Evolutionary conservation across 2,797 vertebrate genomes (phyloP).

Genomic region (Lateolabrax maculatus): DNA sequence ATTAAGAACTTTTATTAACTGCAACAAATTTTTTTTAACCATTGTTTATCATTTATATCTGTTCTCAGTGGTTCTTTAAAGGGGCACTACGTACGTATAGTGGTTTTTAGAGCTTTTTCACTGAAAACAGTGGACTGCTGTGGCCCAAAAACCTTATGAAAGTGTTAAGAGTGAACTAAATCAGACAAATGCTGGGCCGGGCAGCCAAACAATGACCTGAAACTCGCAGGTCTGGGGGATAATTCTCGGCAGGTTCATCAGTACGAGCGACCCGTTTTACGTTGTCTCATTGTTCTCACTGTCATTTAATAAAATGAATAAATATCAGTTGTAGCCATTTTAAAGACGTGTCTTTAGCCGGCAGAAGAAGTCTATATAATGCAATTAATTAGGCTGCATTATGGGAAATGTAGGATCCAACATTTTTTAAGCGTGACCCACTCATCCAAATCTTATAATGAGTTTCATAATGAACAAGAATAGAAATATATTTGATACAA

Average conservation of each 20-base stretch:
- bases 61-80: neutral
- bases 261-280: neutral
- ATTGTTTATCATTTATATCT: neutral
- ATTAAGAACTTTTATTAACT: conserved; percentile 13
- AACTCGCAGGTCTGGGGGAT: neutral
- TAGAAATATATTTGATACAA: neutral
- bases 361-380: neutral
- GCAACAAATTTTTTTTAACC: neutral
- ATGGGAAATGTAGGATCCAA: neutral
- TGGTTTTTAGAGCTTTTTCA: neutral
- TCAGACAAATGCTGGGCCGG: too few relatives aligned
- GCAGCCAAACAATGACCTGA: too few relatives aligned
- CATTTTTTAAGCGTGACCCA: neutral
- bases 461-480: neutral
- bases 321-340: neutral
- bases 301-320: neutral
- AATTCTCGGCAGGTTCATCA: neutral
- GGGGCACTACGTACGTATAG: neutral
- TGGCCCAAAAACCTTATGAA: too few relatives aligned
- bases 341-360: neutral
- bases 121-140: neutral
- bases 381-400: neutral
- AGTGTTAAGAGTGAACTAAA: too few relatives aligned
- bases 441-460: neutral
- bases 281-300: neutral